Percentiles rank a stretch among this genome's conserved stretches.
Evolutionary conservation across 1,140 invertebrate genomes (phyloP).

Genomic region (Diabrotica undecimpunctata): DNA sequence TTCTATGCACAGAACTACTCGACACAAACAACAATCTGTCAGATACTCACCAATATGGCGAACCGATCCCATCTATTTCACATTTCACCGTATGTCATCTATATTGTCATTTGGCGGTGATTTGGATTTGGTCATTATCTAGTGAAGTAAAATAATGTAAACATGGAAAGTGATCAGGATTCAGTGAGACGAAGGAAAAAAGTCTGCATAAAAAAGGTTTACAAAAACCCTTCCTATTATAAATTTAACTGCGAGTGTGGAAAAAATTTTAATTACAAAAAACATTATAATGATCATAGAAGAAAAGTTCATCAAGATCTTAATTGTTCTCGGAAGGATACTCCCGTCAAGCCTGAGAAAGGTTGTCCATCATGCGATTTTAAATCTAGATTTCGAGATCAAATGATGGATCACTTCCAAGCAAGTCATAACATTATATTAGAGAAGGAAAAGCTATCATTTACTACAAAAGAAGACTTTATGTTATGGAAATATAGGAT

Average conservation of each 20-base stretch:
- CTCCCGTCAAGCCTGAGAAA: conserved; percentile 4
- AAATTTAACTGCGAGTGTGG: conserved; percentile 9
- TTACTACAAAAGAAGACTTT: conserved; percentile 9
- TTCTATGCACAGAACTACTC: no score
- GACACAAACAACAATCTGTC: no score
- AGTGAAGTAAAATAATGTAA: no score
- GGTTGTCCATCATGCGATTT: conserved; percentile 18
- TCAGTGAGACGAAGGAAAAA: not conserved
- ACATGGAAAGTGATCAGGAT: not conserved
- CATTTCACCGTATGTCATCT: no score
- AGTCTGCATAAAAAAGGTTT: not conserved
- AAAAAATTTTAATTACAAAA: conserved; percentile 12
- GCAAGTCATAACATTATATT: conserved; percentile 14
- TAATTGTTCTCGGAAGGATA: not conserved
- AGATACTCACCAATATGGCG: no score
- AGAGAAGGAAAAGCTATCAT: not conserved
- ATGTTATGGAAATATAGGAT: conserved; percentile 8
- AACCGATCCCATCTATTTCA: no score
- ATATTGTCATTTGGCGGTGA: no score
- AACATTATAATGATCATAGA: not conserved
- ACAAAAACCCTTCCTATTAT: not conserved
- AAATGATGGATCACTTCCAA: conserved; percentile 16
- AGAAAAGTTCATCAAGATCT: conserved; percentile 6
- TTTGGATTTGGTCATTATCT: no score
- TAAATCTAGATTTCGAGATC: not conserved